A percentile compares a stretch with the other conserved stretches of the same genome.
These are phyloP conservation scores for Piaya cayana DNA, from an alignment of 2,113 vertebrate genomes.

Conservation along the genomic window DNA sequence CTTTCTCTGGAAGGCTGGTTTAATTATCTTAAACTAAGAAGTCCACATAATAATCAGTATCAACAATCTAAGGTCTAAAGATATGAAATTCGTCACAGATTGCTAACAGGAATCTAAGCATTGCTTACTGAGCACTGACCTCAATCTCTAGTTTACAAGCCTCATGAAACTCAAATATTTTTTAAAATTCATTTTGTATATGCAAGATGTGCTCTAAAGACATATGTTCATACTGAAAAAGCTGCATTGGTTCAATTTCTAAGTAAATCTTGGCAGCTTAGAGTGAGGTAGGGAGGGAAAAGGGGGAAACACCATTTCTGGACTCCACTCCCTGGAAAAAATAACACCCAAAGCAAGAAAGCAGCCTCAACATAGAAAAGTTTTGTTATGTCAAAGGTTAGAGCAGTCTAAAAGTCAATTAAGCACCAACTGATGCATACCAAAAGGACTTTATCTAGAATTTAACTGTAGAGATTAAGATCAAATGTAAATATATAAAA, in stretches of 20 bases:
- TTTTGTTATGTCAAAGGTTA: neutral
- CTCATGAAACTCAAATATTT: neutral
- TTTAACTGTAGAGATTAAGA: neutral
- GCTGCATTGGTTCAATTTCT: neutral
- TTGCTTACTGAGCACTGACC: neutral
- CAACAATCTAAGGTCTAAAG: neutral
- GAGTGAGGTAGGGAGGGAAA: neutral
- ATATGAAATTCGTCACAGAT: neutral
- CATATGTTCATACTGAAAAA: neutral
- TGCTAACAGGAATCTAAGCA: neutral
- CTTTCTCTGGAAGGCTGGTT: neutral
- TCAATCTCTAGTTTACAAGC: neutral
- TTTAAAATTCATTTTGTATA: neutral
- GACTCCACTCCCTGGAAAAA: neutral
- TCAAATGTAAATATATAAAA: slow-evolving; percentile 23
- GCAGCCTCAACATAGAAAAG: neutral
- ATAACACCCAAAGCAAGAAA: neutral
- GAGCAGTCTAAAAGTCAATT: neutral
- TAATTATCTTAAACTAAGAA: neutral
- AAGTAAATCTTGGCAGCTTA: neutral
- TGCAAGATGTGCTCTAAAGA: neutral
- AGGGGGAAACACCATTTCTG: neutral
- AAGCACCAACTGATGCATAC: neutral
- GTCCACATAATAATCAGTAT: neutral
- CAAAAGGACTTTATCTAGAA: neutral